Evolutionary conservation across 2,797 vertebrate genomes (phyloP), one percentile per base, ranked within the genome.

Genomic region (Melanotaenia parkinsoni): DNA sequence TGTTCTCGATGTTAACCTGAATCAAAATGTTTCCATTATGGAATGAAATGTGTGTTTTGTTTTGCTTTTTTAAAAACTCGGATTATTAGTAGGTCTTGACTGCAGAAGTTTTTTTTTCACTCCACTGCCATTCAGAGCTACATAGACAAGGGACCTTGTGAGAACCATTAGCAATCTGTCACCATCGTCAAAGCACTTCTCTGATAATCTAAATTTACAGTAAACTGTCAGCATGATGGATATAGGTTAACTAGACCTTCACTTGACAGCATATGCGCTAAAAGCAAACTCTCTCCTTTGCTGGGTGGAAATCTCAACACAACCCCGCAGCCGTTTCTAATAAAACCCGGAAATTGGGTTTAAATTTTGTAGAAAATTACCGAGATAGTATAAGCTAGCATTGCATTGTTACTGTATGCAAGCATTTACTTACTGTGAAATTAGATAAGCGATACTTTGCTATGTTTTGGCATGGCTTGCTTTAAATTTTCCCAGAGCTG

Each of bases 201-300:
- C 88, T 87, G 86, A 91, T 92, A 80, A 92, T 91, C 89, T 88
- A 88, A 89, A 92, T 93, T 90, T 93, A 93, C 93, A 92, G 91
- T 91, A 92, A 82, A 86, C 76, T 93, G 92, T 91, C 92, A 92
- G 73, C 43, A 40, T 92, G 88, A 93, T 90, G 71, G 77, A 91
- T 93, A 38, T 51, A 56, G 54, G 43, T 85, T 81, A 83, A 89
- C 88, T 77, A 87, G 88, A 87, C 86, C 87, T 89, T 90, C 90
- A 90, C 87, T 88, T 86, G 76, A 63, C 83, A 77, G 72, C 72
- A 62, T 74, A 73, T 58, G 68, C 63, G 66, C 57, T 70, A 79
- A 72, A 75, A 84, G 77, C 62, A 45, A 71, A 72, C 76, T 57
- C 59, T 54, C 61, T 47, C 59, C 63, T 70, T 60, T 50, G 65